Percentiles rank a stretch among this genome's conserved stretches.
Conservation (phyloP, 2,888 invertebrate genomes). For the Smittia aterrima region DNA sequence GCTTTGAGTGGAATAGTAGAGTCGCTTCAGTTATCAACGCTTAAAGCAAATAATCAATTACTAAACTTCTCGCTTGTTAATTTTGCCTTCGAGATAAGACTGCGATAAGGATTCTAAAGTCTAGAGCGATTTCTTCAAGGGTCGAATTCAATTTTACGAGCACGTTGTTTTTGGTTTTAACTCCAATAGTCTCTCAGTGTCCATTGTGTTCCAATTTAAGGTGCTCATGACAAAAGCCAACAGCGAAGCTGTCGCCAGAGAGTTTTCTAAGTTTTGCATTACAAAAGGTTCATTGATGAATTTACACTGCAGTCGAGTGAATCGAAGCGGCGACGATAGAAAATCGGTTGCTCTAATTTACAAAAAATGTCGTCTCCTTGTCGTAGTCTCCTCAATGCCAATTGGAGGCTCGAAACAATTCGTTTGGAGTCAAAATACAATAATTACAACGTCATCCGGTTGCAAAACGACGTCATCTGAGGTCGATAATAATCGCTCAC, state of each 20-base stretch:
- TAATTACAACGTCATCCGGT: background rate
- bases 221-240: background rate
- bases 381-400: no score
- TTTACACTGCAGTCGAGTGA: background rate
- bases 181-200: background rate
- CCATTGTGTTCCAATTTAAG: conserved; percentile 2
- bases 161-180: background rate
- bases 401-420: no score
- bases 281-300: conserved; percentile 20
- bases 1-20: background rate
- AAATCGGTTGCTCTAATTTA: no score
- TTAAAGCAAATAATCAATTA: background rate
- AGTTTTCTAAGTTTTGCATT: conserved; percentile 8
- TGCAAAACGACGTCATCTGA: background rate
- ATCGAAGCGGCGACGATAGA: no score
- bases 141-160: background rate
- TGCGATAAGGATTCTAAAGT: background rate
- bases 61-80: background rate
- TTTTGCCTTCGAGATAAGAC: background rate
- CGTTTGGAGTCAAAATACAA: no score
- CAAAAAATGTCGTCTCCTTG: no score
- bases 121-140: background rate
- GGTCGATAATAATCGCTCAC: background rate
- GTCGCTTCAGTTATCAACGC: background rate
- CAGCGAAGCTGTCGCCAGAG: background rate